Evolutionary conservation across 1,140 invertebrate species (phyloP).

Genomic region (Leptinotarsa texana): DNA sequence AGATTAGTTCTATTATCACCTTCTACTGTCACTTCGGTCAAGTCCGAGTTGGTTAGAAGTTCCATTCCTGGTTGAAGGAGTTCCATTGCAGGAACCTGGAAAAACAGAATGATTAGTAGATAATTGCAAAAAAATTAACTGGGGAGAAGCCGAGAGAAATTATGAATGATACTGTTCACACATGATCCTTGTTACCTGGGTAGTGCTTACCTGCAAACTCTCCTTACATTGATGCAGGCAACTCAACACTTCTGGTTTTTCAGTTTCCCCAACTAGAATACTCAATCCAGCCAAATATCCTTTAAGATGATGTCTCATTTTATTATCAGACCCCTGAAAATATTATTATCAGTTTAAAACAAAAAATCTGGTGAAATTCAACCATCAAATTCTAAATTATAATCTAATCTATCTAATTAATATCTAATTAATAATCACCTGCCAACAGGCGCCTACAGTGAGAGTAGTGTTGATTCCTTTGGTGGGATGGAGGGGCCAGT

Average conservation of each 20-base stretch:
- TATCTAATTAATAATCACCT: constrained; percentile 65
- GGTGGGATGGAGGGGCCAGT: constrained; percentile 98
- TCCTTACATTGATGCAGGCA: constrained; percentile 88
- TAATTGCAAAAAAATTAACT: background rate
- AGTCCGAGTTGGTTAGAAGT: constrained; percentile 72
- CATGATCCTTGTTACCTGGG: background rate
- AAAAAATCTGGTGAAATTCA: too few species aligned
- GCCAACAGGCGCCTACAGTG: constrained; percentile 96
- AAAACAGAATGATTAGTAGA: background rate
- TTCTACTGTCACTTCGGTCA: constrained; percentile 89
- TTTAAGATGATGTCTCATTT: constrained; percentile 85
- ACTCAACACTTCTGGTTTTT: constrained; percentile 77
- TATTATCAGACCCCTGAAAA: constrained; percentile 73
- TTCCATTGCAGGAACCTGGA: constrained; percentile 72
- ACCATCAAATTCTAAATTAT: too few species aligned
- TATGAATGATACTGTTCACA: too few species aligned
- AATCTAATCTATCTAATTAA: too few species aligned
- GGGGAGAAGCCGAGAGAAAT: too few species aligned
- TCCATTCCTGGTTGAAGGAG: constrained; percentile 76
- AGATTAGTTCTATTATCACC: constrained; percentile 88
- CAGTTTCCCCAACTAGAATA: constrained; percentile 76
- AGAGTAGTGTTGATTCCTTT: constrained; percentile 92
- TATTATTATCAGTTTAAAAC: too few species aligned
- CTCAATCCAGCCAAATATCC: constrained; percentile 88
- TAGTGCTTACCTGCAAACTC: constrained; percentile 67